These are phyloP conservation scores for Leontopithecus rosalia DNA, from an alignment of 2,797 vertebrate species.

Conservation along the genomic window DNA sequence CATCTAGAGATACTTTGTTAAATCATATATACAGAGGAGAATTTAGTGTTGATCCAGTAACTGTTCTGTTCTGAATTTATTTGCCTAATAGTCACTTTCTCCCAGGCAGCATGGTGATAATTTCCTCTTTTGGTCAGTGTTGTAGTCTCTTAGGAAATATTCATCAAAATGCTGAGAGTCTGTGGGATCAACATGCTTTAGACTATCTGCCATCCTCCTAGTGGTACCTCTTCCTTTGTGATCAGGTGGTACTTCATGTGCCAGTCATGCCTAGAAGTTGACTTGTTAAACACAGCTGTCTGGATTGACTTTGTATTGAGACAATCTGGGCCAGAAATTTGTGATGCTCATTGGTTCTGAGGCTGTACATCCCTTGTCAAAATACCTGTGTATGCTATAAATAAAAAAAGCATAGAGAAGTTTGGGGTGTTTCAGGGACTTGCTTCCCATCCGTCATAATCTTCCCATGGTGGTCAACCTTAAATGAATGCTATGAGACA, in stretches of 20 bases:
- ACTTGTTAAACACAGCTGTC: background rate
- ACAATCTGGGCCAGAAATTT: background rate
- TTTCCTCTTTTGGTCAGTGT: background rate
- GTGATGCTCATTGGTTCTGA: background rate
- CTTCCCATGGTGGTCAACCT: background rate
- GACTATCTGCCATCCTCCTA: background rate
- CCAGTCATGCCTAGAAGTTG: background rate
- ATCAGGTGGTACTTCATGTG: background rate
- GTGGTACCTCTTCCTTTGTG: background rate
- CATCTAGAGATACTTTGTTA: background rate
- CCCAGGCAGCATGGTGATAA: background rate
- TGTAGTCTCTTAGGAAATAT: background rate
- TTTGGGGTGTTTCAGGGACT: background rate
- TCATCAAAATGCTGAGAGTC: background rate
- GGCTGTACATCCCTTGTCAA: background rate
- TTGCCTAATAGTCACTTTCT: background rate
- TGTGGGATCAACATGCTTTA: background rate
- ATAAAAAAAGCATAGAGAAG: background rate
- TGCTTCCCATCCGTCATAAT: background rate
- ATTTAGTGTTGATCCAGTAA: background rate
- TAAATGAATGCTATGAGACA: background rate
- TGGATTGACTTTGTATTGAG: background rate
- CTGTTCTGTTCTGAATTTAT: conserved; percentile 17
- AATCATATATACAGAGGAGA: background rate
- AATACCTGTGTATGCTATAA: background rate